Base-by-base conservation (phyloP, 2,113 vertebrate genomes). In the human (Homo sapiens) region DNA sequence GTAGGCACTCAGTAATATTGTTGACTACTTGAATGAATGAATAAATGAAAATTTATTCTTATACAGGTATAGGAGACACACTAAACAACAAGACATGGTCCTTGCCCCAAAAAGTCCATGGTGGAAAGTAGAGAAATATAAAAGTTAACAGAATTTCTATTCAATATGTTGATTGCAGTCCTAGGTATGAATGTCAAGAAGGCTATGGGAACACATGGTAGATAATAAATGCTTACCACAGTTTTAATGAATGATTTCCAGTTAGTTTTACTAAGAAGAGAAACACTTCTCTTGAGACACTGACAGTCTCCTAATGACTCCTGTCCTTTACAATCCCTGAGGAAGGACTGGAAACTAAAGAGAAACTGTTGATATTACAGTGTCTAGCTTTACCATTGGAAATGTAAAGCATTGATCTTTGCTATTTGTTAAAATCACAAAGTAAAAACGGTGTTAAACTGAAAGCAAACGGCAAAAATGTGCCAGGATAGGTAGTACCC, bases 381-480 rank as follows among this genome's bases (percentile, higher is more conserved):
- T 81, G 73, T 70, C 78, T 30, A 61, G 17, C 8, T 92, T 89
- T 90, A 72, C 57, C 12, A 18, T 79, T 6, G 40, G 84, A 88
- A 89, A 89, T 22, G 25, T 52, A 55, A 78, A 89, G 13, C 22
- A 73, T 17, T 38, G 43, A 82, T 97, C 35, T 82, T 59, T 43
- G 35, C 16, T 90, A 59, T n/a, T 90, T 73, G 45, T 68, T 97
- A 68, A 96, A 95, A 88, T 94, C 75, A 72, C 43, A 75, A 95
- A 78, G 40, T 12, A 72, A 91, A 97, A 85, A 59, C 57, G 48
- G 55, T 92, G 45, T 89, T 81, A 91, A 89, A 96, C 66, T 68
- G 55, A 86, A 89, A 89, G 38, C 13, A 93, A 96, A 93, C 86
- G 66, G 32, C 4, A 94, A 93, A 90, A 81, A 61, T 43, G 9